phyloP scores from a whole-genome alignment of 1,140 invertebrate genomes.

The Drosophila sproati region DNA sequence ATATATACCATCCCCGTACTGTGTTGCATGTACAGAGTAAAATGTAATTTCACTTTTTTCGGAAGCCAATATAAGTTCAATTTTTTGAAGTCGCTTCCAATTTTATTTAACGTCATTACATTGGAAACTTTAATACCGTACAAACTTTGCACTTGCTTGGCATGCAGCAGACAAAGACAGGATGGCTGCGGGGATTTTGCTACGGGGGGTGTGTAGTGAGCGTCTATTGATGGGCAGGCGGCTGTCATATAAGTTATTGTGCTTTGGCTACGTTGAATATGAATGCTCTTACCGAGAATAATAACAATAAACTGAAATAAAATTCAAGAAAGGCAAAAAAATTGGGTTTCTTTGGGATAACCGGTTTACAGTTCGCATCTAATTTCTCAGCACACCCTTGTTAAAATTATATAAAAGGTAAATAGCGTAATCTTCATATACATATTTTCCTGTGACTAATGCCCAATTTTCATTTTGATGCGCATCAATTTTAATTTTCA shows the following conservation, averaged over 20 bases:
- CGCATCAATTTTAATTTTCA: neutral
- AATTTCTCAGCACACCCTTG: conserved; percentile 7
- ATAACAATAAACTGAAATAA: neutral
- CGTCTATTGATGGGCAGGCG: conserved; percentile 50
- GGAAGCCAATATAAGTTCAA: conserved; percentile 77
- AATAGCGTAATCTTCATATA: neutral
- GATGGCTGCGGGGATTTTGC: neutral
- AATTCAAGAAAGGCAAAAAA: neutral
- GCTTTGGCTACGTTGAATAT: conserved; percentile 44
- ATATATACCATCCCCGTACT: neutral
- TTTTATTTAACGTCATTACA: conserved; percentile 83
- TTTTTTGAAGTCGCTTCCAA: conserved; percentile 80
- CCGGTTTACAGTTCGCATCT: conserved; percentile 6
- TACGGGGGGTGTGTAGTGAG: conserved; percentile 37
- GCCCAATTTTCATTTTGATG: neutral
- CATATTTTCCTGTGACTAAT: too few species aligned
- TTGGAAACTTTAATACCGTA: conserved; percentile 78
- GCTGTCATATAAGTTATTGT: conserved; percentile 57
- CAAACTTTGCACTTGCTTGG: conserved; percentile 64
- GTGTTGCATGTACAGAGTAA: conserved; percentile 10
- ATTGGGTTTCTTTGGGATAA: conserved; percentile 5
- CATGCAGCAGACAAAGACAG: conserved; percentile 5
- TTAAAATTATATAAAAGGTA: neutral
- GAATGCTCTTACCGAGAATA: conserved; percentile 49
- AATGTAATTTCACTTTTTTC: conserved; percentile 69